phyloP scores from a whole-genome alignment of 2,797 vertebrate genomes.

The Manis pentadactyla region DNA sequence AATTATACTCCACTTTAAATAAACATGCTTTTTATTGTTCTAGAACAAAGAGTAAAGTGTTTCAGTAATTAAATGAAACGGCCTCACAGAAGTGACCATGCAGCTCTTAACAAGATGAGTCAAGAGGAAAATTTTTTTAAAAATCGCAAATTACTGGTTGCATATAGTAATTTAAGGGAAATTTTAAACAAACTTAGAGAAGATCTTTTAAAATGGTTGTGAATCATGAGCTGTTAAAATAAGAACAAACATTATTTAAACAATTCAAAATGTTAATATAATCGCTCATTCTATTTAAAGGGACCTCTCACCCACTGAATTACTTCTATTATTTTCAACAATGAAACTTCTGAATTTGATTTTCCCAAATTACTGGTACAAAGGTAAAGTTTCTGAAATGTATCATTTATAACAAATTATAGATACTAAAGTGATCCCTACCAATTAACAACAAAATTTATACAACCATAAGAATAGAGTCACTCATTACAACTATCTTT shows the following conservation, averaged over 20 bases:
- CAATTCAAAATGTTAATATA: constrained; percentile 57
- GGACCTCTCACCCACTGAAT: neutral
- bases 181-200: neutral
- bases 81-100: neutral
- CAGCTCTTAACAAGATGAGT: neutral
- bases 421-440: neutral
- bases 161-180: constrained; percentile 5
- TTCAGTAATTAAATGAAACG: neutral
- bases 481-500: neutral
- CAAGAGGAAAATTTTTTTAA: neutral
- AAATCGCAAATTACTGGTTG: constrained; percentile 27
- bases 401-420: neutral
- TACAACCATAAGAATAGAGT: neutral
- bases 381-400: neutral
- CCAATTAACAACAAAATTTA: neutral
- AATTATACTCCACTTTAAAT: neutral
- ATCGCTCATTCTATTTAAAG: constrained; percentile 40
- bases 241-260: constrained; percentile 46
- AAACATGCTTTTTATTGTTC: neutral
- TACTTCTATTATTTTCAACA: constrained; percentile 7
- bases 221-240: constrained; percentile 65
- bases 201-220: constrained; percentile 29
- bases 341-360: neutral
- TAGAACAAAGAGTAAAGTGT: neutral
- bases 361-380: neutral